Percentiles rank a stretch among this genome's conserved stretches.
Evolutionary conservation across 2,797 vertebrate species (phyloP).

Genomic region (Chelon auratus): DNA sequence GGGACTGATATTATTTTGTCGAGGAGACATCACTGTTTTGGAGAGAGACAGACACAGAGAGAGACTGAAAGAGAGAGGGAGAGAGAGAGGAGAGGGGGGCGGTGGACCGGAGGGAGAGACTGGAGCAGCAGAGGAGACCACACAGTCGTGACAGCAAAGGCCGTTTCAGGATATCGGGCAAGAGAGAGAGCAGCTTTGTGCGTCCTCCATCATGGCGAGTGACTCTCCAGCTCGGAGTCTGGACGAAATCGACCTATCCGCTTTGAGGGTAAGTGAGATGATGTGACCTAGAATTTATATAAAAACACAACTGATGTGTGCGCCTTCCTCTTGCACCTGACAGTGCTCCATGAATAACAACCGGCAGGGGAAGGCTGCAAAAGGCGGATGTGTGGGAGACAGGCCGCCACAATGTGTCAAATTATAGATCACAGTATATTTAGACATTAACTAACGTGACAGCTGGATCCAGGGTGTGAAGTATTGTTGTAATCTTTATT

Average conservation of each 20-base stretch:
- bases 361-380: conserved; percentile 47
- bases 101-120: not conserved
- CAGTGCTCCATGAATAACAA: conserved; percentile 51
- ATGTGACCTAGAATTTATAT: not conserved
- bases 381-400: conserved; percentile 66
- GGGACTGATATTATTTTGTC: conserved; percentile 25
- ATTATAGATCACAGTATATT: conserved; percentile 52
- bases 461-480: conserved; percentile 31
- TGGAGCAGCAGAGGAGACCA: conserved; percentile 31
- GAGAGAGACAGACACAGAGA: not conserved
- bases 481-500: conserved; percentile 6
- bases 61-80: not conserved
- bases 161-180: conserved; percentile 61
- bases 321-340: conserved; percentile 65
- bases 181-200: conserved; percentile 42
- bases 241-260: conserved; percentile 94
- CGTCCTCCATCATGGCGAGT: conserved; percentile 91
- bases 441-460: conserved; percentile 41
- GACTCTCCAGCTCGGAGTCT: conserved; percentile 94
- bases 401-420: conserved; percentile 53
- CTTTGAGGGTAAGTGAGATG: conserved; percentile 93
- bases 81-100: not conserved
- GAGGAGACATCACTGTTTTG: conserved; percentile 30
- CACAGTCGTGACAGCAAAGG: conserved; percentile 64
- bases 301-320: not conserved